phyloP scores from a whole-genome alignment of 2,888 invertebrate species.

The Platycnemis pennipes region DNA sequence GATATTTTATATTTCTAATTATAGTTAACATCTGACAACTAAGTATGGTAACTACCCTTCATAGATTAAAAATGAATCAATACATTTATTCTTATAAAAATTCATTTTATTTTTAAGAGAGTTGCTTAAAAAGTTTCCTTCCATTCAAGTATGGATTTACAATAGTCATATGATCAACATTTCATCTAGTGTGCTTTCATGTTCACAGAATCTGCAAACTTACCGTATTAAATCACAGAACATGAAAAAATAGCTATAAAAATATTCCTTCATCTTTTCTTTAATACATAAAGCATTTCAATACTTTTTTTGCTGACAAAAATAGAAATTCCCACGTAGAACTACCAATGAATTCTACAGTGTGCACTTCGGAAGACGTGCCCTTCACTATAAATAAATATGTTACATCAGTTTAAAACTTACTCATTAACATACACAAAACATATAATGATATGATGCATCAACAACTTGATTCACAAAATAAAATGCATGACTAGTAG shows the following conservation, averaged over 20 bases:
- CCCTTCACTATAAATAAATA: constrained; percentile 60
- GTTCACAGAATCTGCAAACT: constrained; percentile 32
- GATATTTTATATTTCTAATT: too few species aligned
- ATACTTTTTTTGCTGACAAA: constrained; percentile 54
- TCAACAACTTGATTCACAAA: constrained; percentile 41
- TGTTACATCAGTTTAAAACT: constrained; percentile 41
- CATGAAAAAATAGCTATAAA: constrained; percentile 63
- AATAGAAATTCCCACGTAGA: constrained; percentile 55
- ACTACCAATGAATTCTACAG: constrained; percentile 27
- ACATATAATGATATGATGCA: constrained; percentile 47
- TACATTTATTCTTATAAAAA: constrained; percentile 10
- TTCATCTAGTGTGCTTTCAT: constrained; percentile 35
- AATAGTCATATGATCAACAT: constrained; percentile 17
- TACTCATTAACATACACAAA: constrained; percentile 55
- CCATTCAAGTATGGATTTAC: constrained; percentile 23
- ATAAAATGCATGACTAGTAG: constrained; percentile 62
- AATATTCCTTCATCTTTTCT: constrained; percentile 62
- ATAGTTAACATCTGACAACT: too few species aligned
- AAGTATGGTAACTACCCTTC: too few species aligned
- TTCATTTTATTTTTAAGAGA: constrained; percentile 41
- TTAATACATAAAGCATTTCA: constrained; percentile 56
- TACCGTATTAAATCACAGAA: constrained; percentile 53
- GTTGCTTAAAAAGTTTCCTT: not conserved
- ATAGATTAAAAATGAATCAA: not conserved
- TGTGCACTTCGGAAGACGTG: constrained; percentile 44